phyloP scores from a whole-genome alignment of 2,113 vertebrate species.

The Syngnathus scovelli region DNA sequence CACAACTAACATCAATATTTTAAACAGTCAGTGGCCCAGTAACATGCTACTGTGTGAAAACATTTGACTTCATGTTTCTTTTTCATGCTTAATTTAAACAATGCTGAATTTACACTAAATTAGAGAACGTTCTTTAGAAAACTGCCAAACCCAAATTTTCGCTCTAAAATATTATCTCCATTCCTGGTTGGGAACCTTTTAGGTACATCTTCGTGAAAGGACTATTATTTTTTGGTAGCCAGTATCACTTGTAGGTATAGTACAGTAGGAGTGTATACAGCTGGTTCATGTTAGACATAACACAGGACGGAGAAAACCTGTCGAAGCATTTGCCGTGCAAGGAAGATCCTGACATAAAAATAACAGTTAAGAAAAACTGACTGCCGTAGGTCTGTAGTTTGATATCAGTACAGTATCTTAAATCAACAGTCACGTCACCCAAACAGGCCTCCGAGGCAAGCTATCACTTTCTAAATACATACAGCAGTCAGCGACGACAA shows the following conservation, averaged over 20 bases:
- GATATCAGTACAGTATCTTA: neutral
- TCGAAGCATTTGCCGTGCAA: constrained; percentile 11
- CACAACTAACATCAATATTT: neutral
- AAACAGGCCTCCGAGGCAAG: neutral
- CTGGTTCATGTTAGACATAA: constrained; percentile 20
- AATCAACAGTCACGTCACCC: neutral
- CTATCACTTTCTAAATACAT: neutral
- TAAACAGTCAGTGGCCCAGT: too few relatives aligned
- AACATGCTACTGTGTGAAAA: too few relatives aligned
- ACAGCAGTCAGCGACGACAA: neutral
- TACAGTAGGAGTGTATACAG: constrained; percentile 13
- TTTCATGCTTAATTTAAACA: neutral
- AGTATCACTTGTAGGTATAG: constrained; percentile 10
- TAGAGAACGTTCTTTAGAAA: neutral
- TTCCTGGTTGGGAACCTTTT: neutral
- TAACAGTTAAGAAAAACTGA: constrained; percentile 1
- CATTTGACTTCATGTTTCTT: neutral
- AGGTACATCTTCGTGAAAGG: neutral
- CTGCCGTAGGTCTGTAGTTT: neutral
- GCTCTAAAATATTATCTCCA: neutral
- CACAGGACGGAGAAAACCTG: neutral
- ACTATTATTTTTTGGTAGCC: constrained; percentile 19
- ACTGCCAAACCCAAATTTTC: neutral
- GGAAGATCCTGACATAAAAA: constrained; percentile 1
- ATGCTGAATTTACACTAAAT: neutral